phyloP scores from a whole-genome alignment of 2,888 invertebrate species.

The Hartigia nigra region DNA sequence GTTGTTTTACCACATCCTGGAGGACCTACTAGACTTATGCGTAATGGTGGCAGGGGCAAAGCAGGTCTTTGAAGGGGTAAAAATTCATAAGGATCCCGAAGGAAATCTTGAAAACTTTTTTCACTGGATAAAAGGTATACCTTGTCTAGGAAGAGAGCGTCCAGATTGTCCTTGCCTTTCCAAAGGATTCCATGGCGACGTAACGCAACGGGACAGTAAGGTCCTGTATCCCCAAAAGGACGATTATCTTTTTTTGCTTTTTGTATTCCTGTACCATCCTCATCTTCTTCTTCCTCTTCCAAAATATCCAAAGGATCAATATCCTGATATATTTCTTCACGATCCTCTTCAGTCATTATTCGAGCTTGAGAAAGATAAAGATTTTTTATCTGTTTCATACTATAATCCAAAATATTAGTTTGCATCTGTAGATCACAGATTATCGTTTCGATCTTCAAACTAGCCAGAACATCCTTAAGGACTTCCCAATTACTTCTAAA shows the following conservation, averaged over 20 bases:
- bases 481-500: conserved; percentile 30
- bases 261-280: conserved; percentile 36
- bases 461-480: conserved; percentile 42
- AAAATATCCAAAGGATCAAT: conserved; percentile 46
- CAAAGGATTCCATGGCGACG: conserved; percentile 69
- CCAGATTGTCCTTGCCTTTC: conserved; percentile 72
- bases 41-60: conserved; percentile 66
- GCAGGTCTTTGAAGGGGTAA: conserved; percentile 65
- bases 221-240: conserved; percentile 70
- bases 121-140: conserved; percentile 69
- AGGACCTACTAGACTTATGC: conserved; percentile 72
- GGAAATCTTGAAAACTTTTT: conserved; percentile 67
- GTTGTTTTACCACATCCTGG: conserved; percentile 70
- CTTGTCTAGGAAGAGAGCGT: conserved; percentile 69
- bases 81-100: conserved; percentile 68
- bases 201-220: conserved; percentile 74
- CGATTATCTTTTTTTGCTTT: conserved; percentile 57
- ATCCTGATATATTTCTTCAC: conserved; percentile 54
- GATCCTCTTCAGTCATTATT: conserved; percentile 66
- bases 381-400: conserved; percentile 50
- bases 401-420: conserved; percentile 49
- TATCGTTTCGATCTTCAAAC: conserved; percentile 38
- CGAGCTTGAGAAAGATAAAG: conserved; percentile 65
- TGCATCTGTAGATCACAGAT: conserved; percentile 46
- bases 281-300: conserved; percentile 55